phyloP scores from a whole-genome alignment of 2,113 vertebrate species.

The Neolamprologus sp. region DNA sequence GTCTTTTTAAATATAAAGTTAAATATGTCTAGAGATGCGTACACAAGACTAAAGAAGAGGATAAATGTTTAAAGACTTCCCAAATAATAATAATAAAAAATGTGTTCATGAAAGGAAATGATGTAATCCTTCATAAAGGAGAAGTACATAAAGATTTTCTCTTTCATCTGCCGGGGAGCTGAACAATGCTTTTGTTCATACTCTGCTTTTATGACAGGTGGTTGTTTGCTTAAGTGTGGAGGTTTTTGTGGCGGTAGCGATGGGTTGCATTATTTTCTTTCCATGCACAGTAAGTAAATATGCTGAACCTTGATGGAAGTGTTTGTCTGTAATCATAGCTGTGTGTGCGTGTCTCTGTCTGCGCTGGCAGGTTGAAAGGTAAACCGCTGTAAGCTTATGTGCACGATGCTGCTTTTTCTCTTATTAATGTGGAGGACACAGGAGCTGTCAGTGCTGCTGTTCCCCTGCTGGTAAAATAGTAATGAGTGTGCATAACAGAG shows the following conservation, averaged over 20 bases:
- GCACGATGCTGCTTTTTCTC: constrained; percentile 40
- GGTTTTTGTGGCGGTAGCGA: neutral
- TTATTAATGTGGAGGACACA: constrained; percentile 69
- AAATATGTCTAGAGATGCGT: neutral
- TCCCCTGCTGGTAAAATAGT: constrained; percentile 73
- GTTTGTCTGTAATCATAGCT: neutral
- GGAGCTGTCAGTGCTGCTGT: constrained; percentile 71
- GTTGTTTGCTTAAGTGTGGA: neutral
- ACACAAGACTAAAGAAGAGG: neutral
- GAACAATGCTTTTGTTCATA: neutral
- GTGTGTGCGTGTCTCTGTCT: neutral
- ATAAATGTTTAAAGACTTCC: neutral
- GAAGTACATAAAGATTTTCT: neutral
- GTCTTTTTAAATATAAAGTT: neutral
- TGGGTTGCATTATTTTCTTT: neutral
- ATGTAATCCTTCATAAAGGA: neutral
- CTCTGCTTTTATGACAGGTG: neutral
- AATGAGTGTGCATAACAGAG: constrained; percentile 69
- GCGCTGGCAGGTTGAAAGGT: constrained; percentile 45
- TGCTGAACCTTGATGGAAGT: neutral
- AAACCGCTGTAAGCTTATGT: constrained; percentile 41
- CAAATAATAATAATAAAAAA: neutral
- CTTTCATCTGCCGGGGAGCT: neutral
- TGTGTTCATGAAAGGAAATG: neutral
- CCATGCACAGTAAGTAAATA: neutral